Evolutionary conservation across 2,888 invertebrate genomes (phyloP).

Genomic region (Leptinotarsa haldemani): DNA sequence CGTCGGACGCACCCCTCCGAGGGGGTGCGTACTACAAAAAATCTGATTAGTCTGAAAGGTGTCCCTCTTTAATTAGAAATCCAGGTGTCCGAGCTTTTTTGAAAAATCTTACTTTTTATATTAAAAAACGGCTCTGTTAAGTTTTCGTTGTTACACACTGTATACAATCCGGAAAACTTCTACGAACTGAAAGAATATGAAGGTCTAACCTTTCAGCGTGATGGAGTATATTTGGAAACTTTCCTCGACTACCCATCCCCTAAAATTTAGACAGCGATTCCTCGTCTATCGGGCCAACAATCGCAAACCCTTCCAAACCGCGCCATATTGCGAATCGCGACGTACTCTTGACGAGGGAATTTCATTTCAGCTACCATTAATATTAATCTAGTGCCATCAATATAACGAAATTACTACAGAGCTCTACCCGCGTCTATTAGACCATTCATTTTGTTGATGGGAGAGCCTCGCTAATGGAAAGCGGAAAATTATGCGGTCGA

Average conservation of each 20-base stretch:
- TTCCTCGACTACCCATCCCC: neutral
- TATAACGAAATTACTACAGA: conserved; percentile 62
- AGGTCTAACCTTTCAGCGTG: no score
- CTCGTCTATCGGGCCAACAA: neutral
- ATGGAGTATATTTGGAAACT: no score
- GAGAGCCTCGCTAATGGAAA: conserved; percentile 2
- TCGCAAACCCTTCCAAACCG: conserved; percentile 32
- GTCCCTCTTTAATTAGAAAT: no score
- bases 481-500: conserved; percentile 9
- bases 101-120: no score
- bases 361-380: conserved; percentile 64
- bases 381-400: conserved; percentile 65
- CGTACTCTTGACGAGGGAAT: conserved; percentile 52
- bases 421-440: conserved; percentile 10
- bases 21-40: no score
- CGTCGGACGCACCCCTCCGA: no score
- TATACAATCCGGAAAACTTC: no score
- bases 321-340: conserved; percentile 54
- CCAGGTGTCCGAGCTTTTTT: no score
- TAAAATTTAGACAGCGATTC: neutral
- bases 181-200: no score
- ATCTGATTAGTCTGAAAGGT: no score
- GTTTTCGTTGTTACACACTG: no score
- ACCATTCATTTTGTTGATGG: conserved; percentile 16
- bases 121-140: no score